Evolutionary conservation across 2,797 vertebrate species (phyloP).

Genomic region (Scarus forsteni): DNA sequence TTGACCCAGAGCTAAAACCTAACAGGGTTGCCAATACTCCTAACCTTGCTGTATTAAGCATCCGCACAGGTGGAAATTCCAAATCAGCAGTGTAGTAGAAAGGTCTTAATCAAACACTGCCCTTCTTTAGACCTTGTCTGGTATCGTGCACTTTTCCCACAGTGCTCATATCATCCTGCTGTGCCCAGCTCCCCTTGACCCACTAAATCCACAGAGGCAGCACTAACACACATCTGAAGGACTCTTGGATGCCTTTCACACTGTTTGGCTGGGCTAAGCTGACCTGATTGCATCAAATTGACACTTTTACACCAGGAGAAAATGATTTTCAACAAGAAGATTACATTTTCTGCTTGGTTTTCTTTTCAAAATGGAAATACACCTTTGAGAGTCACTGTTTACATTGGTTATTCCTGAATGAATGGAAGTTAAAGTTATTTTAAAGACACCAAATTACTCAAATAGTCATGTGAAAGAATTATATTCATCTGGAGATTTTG

Average conservation of each 20-base stretch:
- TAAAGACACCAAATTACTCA: too few species aligned
- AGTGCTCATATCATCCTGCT: conserved; percentile 68
- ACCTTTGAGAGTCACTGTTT: too few species aligned
- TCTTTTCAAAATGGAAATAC: too few species aligned
- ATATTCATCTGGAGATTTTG: too few species aligned
- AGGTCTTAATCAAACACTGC: conserved; percentile 71
- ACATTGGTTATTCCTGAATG: too few species aligned
- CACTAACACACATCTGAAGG: conserved; percentile 72
- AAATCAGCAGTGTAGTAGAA: conserved; percentile 65
- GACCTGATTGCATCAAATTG: conserved; percentile 34
- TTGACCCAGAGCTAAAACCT: conserved; percentile 58
- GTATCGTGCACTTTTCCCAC: conserved; percentile 65
- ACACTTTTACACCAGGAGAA: conserved; percentile 18
- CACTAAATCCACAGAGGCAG: conserved; percentile 73
- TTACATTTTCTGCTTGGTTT: not conserved
- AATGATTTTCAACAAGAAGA: not conserved
- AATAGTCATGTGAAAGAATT: too few species aligned
- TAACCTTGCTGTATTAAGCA: conserved; percentile 54
- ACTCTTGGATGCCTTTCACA: conserved; percentile 69
- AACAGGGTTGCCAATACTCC: conserved; percentile 49
- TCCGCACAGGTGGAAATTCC: conserved; percentile 52
- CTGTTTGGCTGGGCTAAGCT: conserved; percentile 40
- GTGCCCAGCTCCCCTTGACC: conserved; percentile 76
- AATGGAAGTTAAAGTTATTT: too few species aligned
- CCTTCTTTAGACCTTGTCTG: conserved; percentile 72